Base-by-base conservation (phyloP, 2,888 invertebrate species). In the Melanargia galathea region DNA sequence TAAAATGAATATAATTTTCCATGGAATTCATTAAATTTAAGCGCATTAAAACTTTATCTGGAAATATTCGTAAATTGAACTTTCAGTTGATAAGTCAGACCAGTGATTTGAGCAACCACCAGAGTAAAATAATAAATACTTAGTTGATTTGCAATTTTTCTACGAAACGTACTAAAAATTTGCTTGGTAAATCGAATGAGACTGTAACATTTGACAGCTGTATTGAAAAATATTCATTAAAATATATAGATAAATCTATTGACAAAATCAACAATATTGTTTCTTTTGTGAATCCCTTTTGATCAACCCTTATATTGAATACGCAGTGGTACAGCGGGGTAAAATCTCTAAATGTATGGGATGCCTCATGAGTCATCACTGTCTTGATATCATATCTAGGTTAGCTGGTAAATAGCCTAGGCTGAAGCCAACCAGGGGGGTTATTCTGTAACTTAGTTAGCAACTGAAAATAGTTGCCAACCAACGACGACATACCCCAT, bases 191-290 rank as follows among this genome's bases (percentile, higher is more conserved):
- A 76, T 75, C 74, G 74, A 79, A 71, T 75, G 84, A 84, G 84
- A 86, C 82, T 86, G 87, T 87, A 86, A 81, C 74, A 81, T 82
- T 80, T 82, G 78, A 84, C 86, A 87, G 80, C 84, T 91, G 89
- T 90, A 88, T 87, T 89, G 85, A 87, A 80, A 87, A 86, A 84
- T 90, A 90, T 90, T 90, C 90, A 91, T 88, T 90, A 87, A 90
- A 91, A 89, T 90, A 90, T 89, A 91, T 90, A 90, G 90, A 91
- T 90, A 90, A 91, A 90, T 90, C 90, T 91, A 91, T 91, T 91
- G 90, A 91, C 82, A 85, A 84, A 82, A 84, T 77, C 71, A 67
- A 75, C 70, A 68, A 73, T 81, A 75, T 82, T 80, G 81, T 83
- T 86, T 86, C 73, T 72, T 75, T 82, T 71, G 48, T 64, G 33